Conservation (phyloP, 2,797 vertebrate species). For the Danio jaintianensis region DNA sequence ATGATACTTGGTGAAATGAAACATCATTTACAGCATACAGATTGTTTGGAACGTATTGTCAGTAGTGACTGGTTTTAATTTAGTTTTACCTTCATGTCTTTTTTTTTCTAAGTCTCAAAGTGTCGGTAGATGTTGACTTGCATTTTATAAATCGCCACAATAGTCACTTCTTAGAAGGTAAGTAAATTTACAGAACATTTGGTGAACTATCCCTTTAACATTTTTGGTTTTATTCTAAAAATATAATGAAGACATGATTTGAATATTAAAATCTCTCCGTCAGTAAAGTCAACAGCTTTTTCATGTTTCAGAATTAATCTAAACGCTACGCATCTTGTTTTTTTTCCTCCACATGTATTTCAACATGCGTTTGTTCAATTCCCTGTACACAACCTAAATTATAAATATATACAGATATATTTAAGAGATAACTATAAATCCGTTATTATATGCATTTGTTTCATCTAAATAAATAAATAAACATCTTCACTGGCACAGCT, state of each 20-base stretch:
- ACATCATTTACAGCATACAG: no score
- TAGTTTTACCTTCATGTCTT: no score
- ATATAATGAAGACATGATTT: neutral
- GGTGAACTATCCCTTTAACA: neutral
- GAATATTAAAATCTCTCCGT: neutral
- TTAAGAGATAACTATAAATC: conserved; percentile 56
- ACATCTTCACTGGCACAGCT: conserved; percentile 58
- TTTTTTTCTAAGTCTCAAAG: no score
- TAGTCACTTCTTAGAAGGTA: no score
- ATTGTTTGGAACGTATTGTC: no score
- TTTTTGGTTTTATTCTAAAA: neutral
- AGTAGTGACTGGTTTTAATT: no score
- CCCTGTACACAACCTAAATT: conserved; percentile 49
- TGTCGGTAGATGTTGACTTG: no score
- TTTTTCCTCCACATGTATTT: conserved; percentile 15
- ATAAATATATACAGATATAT: conserved; percentile 57
- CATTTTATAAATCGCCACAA: no score
- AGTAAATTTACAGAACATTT: no score
- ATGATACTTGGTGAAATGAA: no score
- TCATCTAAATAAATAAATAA: conserved; percentile 61
- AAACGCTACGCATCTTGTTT: conserved; percentile 12
- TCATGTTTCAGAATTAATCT: conserved; percentile 14
- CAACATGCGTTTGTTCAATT: conserved; percentile 63
- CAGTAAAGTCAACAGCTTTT: neutral
- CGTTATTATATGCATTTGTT: conserved; percentile 47